Base-by-base conservation (phyloP, 2,888 invertebrate species). In the Parnassius smintheus region DNA sequence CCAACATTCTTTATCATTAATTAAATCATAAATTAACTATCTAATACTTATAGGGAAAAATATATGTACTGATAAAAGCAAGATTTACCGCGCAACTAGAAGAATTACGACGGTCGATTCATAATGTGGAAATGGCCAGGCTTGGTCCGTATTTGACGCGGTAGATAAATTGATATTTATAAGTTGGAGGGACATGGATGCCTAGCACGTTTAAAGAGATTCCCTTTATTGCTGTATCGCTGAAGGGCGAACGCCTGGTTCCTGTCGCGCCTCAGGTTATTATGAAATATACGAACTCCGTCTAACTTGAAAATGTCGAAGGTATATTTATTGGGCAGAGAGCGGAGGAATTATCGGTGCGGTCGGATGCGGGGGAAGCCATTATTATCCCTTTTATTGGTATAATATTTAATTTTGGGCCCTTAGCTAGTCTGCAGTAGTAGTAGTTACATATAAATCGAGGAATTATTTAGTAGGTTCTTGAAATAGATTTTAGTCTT, bases 151-250 rank as follows among this genome's bases (percentile, higher is more conserved):
- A 84, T 90, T 89, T 89, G 89, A 91, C 90, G 84, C 81, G 75
- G 76, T 77, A 85, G 89, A 91, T 89, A 90, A 91, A 91, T 91
- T 91, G 90, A 91, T 91, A 91, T 91, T 91, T 91, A 91, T 91
- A 91, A 88, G 87, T 80, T 75, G 75, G 80, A 87, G 88, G 91
- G 89, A 86, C 88, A 85, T 82, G 82, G 82, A 83, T 83, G 71
- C 72, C 71, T 70, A 68, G 71, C 75, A 82, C 88, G 87, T 89
- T 88, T 87, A 86, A 84, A 86, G 85, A 88, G 90, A 91, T 91
- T 91, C 89, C 86, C 88, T 91, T 91, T 91, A 91, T 91, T 88
- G 88, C 89, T 74, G 75, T 81, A 81, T 81, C 80, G 79, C 73
- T 75, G 81, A 80, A 76, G 78, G 83, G 86, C 85, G 83, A 81